phyloP scores from a whole-genome alignment of 2,797 vertebrate genomes.

The Tapirus indicus region DNA sequence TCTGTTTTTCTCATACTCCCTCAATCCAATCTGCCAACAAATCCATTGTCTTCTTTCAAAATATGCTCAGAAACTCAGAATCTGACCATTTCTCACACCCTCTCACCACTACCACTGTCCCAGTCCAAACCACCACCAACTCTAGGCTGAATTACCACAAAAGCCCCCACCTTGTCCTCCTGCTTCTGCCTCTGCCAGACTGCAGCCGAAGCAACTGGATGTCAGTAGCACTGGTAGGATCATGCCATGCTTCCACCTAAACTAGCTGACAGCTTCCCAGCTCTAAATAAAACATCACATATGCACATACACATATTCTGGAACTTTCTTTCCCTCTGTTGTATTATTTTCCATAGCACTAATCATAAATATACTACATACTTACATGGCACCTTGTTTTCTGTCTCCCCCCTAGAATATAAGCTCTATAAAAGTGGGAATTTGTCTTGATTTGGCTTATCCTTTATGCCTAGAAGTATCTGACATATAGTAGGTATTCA shows the following conservation, averaged over 20 bases:
- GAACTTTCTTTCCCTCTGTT: neutral
- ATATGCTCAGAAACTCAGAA: neutral
- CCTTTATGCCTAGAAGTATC: neutral
- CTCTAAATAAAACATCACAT: neutral
- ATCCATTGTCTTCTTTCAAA: neutral
- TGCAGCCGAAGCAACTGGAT: neutral
- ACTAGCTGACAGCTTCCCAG: neutral
- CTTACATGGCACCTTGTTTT: neutral
- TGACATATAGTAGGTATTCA: neutral
- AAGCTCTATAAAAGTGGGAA: neutral
- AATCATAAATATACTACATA: neutral
- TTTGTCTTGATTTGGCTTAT: neutral
- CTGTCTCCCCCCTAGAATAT: neutral
- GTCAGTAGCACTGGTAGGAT: neutral
- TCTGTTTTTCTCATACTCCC: neutral
- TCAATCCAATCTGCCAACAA: neutral
- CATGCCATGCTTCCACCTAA: neutral
- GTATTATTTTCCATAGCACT: neutral
- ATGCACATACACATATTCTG: fast-evolving
- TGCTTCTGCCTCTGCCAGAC: neutral
- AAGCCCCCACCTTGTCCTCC: neutral
- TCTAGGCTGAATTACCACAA: neutral
- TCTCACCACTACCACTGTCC: neutral
- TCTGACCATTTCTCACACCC: neutral
- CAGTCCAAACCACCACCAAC: neutral